A percentile compares a stretch with the other conserved stretches of the same genome.
These are phyloP conservation scores for Gymnocypris eckloni DNA, from an alignment of 2,797 vertebrate genomes.

Conservation along the genomic window DNA sequence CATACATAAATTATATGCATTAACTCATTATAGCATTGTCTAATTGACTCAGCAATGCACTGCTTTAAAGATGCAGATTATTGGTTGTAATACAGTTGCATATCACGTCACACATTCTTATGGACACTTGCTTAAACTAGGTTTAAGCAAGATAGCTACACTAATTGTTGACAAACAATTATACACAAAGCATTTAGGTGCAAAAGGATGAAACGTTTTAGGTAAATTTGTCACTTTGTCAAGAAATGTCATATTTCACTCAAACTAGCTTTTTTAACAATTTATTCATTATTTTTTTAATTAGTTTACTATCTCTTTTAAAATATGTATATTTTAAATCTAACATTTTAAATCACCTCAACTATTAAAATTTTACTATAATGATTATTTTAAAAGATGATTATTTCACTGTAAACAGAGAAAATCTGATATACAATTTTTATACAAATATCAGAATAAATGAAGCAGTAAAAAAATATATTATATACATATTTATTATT, in stretches of 20 bases:
- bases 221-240: background rate
- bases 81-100: background rate
- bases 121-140: background rate
- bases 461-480: background rate
- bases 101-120: background rate
- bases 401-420: background rate
- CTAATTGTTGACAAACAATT: background rate
- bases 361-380: background rate
- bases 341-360: background rate
- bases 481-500: background rate
- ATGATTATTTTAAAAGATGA: background rate
- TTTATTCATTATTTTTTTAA: too few relatives aligned
- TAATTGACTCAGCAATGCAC: background rate
- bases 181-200: background rate
- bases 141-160: background rate
- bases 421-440: background rate
- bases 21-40: conserved; percentile 24
- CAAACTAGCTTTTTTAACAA: too few relatives aligned
- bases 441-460: background rate
- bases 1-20: background rate
- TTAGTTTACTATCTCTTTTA: too few relatives aligned
- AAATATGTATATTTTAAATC: background rate
- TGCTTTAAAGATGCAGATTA: background rate
- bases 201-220: background rate
- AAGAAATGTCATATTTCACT: background rate